phyloP scores from a whole-genome alignment of 2,113 vertebrate genomes.

The Orthochromis malagaraziensis region DNA sequence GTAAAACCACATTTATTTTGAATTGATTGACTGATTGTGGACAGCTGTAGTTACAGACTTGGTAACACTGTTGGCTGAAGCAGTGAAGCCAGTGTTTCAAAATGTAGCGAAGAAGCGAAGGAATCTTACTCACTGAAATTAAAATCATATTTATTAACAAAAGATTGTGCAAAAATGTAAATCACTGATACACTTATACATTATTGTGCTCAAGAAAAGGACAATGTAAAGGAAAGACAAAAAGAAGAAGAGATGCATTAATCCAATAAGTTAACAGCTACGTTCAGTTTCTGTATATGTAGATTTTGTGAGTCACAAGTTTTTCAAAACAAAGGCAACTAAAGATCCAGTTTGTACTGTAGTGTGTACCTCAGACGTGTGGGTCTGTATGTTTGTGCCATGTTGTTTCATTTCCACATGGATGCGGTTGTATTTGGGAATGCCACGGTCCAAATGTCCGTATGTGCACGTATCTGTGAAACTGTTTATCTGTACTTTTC shows the following conservation, averaged over 20 bases:
- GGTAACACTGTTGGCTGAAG: background rate
- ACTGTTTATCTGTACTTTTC: background rate
- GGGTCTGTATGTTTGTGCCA: background rate
- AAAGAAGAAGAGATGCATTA: background rate
- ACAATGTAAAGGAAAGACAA: background rate
- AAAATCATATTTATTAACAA: constrained; percentile 53
- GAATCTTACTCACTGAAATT: background rate
- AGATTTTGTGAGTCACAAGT: background rate
- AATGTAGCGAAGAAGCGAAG: background rate
- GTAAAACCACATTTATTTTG: background rate
- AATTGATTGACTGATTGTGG: background rate
- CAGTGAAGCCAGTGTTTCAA: background rate
- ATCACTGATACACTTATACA: constrained; percentile 1
- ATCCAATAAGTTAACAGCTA: background rate
- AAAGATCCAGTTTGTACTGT: background rate
- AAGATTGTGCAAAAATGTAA: constrained; percentile 54
- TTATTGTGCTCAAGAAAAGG: background rate
- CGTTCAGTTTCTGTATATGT: background rate
- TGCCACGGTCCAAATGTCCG: background rate
- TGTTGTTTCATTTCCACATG: background rate
- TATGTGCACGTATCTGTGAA: background rate
- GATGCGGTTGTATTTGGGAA: background rate
- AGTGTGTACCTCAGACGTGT: background rate
- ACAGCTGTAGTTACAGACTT: background rate
- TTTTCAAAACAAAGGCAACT: background rate